Evolutionary conservation across 1,140 invertebrate genomes (phyloP).

Genomic region (Leptoteleia sp.): DNA sequence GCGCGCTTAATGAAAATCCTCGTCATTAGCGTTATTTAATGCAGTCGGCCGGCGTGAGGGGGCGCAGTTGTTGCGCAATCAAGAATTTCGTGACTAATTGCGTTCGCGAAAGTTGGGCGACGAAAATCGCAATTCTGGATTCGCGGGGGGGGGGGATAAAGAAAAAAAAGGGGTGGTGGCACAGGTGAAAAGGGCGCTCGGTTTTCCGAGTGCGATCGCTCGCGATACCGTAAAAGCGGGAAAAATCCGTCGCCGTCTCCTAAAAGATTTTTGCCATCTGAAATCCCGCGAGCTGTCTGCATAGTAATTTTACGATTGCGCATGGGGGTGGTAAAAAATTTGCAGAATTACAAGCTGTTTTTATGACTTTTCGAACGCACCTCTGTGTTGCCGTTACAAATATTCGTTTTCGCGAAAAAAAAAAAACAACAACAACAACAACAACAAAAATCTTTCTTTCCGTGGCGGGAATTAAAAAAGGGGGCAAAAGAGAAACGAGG

Average conservation of each 20-base stretch:
- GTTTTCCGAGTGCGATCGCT: conserved; percentile 14
- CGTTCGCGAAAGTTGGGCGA: conserved; percentile 11
- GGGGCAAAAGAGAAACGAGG: neutral
- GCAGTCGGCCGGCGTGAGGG: conserved; percentile 1
- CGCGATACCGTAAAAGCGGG: conserved; percentile 29
- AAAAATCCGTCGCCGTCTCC: conserved; percentile 22
- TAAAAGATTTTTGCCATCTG: conserved; percentile 39
- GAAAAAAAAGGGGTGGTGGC: neutral
- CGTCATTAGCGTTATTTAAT: conserved; percentile 44
- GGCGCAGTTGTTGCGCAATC: conserved; percentile 14
- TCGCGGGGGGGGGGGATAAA: neutral
- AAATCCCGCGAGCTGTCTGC: conserved; percentile 40
- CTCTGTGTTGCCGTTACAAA: conserved; percentile 6
- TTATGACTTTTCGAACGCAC: conserved; percentile 36
- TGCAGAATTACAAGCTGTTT: conserved; percentile 34
- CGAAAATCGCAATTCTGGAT: conserved; percentile 25
- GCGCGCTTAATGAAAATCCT: conserved; percentile 46
- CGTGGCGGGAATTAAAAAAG: conserved; percentile 4
- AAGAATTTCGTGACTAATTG: conserved; percentile 31
- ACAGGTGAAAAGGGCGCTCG: conserved; percentile 15
- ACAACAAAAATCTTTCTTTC: conserved; percentile 15
- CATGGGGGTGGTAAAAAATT: conserved; percentile 52
- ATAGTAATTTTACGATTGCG: conserved; percentile 50
- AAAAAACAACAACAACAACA: too few relatives aligned
- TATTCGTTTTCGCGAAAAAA: conserved; percentile 18